Base-by-base conservation (phyloP, 2,888 invertebrate species). In the Phlogophora meticulosa region DNA sequence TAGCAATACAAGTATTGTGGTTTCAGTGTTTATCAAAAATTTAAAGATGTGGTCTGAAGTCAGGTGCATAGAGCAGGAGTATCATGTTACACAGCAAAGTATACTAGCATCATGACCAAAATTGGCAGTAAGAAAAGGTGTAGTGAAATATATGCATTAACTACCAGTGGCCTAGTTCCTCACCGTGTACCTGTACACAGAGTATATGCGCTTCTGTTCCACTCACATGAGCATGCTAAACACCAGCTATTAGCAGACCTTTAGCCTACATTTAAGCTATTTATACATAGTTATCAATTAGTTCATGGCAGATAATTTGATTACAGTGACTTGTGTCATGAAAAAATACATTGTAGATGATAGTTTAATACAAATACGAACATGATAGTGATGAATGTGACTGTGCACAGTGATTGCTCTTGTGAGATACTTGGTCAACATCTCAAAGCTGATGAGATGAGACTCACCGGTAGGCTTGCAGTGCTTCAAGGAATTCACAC, bases 141-240 rank as follows among this genome's bases (percentile, higher is more conserved):
- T 36, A 53, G 59, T 55, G 60, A 56, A 63, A 70, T 80, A 87
- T 86, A 86, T 73, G 83, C 83, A 84, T 84, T 82, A 79, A 86
- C 86, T 82, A 82, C 78, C 83, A 58, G 72, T 79, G 85, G 80
- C 84, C 87, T 64, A 85, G 60, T 85, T 84, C 24, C 38, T 34
- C n/a, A 0, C 17, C 34, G 45, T 49, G 28, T 28, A 28, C 22
- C 10, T 43, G 2, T 36, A 45, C 51, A 22, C 20, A 51, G 28
- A 20, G 20, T 7, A 11, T 32, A 17, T 42, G 46, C 20, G 17
- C n/a, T 3, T 46, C 11, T 55, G 46, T 5, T 15, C 24, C 24
- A 53, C 20, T 67, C 49, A 52, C 46, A 57, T 36, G 1, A 28
- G 7, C 17, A 36, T n/a, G 13, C 56, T 64, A 64, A 63, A n/a